Evolutionary conservation across 1,140 invertebrate species (phyloP), one percentile per base, ranked within the genome.

Genomic region (Neodiprion virginianus): DNA sequence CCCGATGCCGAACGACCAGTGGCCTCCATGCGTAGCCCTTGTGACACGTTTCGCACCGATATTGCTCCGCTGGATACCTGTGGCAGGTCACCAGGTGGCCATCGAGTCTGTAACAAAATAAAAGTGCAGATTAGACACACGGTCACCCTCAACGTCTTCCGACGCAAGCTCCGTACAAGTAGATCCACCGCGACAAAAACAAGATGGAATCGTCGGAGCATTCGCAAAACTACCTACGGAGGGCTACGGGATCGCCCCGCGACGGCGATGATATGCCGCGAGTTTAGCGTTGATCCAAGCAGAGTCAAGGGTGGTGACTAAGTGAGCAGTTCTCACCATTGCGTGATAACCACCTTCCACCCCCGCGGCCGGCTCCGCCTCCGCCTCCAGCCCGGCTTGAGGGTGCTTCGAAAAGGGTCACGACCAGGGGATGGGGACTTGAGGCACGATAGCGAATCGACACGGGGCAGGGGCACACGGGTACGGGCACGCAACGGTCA

Each of bases 31-130:
- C 92, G 88, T 96, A 98, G 10, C 93, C 92, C 77, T 93, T 92
- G 0, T 94, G 92, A 87, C 97, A 98, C 71, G 92, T 92, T 72
- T 96, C 95, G 85, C 97, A 98, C 75, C 91, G 91, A 83, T 94
- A 95, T 79, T 96, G 94, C 21, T 93, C 92, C 7, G 91, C 90
- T 14, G 92, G 91, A 81, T 95, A 96, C 28, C 92, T 91, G 87
- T 97, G 96, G 48, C 91, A 90, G 65, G 89, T 90, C 14, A 96
- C 91, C 80, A 96, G 85, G 82, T 97, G 96, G 75, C 92, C 93
- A 83, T 97, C 95, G 84, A 97, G 90, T 82, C 96, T 97, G 91
- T 23, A 92, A 92, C 80, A 78, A 82, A 76, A 74, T 72, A 77
- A 72, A 74, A 50, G 4, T 47, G n/a, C 53, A 79, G 9, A 69